Conservation (phyloP, 2,113 vertebrate species). For the Brachyhypopomus gauderio region DNA sequence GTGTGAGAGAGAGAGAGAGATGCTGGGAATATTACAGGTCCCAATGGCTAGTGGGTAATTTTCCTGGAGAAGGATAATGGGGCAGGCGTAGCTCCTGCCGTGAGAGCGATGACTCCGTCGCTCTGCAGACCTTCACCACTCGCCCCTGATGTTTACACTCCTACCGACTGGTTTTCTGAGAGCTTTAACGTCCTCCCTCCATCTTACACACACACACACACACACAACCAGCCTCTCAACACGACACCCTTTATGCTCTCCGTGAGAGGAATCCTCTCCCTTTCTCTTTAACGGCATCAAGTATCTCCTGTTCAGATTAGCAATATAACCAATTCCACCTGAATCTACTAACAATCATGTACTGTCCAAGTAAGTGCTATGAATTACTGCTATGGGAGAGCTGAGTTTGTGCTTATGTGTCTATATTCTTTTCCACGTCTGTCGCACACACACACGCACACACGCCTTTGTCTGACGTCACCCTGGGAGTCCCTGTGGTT, state of each 20-base stretch:
- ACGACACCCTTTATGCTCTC: constrained; percentile 1
- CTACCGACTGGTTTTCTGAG: constrained; percentile 56
- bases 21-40: constrained; percentile 72
- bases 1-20: constrained; percentile 58
- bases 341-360: neutral
- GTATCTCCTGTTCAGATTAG: neutral
- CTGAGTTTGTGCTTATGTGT: neutral
- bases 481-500: constrained; percentile 43
- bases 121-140: constrained; percentile 30
- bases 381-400: too few relatives aligned
- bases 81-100: constrained; percentile 57
- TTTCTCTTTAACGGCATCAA: neutral
- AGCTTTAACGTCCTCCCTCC: constrained; percentile 19
- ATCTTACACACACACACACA: constrained; percentile 1
- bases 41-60: constrained; percentile 68
- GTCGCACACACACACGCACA: neutral
- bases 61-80: constrained; percentile 71
- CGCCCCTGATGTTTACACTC: constrained; percentile 62
- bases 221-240: constrained; percentile 18
- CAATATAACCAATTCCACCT: neutral
- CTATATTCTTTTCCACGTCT: neutral
- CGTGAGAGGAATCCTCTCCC: neutral
- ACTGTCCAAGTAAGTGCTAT: too few relatives aligned
- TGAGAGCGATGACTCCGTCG: constrained; percentile 65
- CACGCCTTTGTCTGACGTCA: constrained; percentile 44